Evolutionary conservation across 2,888 invertebrate species (phyloP).

Genomic region (Aspidapion aeneum): DNA sequence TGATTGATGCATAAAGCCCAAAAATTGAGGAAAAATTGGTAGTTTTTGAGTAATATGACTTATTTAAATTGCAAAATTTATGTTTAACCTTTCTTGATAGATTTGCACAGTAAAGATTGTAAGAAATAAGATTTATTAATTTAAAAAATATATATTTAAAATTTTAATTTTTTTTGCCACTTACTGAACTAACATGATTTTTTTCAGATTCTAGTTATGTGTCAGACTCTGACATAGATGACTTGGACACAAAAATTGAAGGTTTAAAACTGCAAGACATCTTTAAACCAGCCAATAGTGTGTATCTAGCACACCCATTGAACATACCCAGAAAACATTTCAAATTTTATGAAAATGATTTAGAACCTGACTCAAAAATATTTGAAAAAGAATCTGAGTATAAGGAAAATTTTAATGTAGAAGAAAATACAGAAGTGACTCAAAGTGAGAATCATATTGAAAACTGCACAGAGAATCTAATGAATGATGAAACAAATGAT

Average conservation of each 20-base stretch:
- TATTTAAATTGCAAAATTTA: background rate
- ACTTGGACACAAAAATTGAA: background rate
- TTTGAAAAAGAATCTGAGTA: background rate
- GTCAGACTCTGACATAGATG: background rate
- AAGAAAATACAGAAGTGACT: background rate
- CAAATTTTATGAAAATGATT: conserved; percentile 8
- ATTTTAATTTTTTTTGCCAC: background rate
- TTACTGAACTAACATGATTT: no score
- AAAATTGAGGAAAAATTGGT: no score
- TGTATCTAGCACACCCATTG: background rate
- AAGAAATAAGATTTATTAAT: no score
- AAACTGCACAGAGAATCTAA: no score
- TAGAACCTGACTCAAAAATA: background rate
- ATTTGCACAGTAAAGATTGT: no score
- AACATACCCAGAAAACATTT: conserved; percentile 16
- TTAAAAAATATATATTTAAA: no score
- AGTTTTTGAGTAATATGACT: no score
- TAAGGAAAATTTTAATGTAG: background rate
- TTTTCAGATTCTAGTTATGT: background rate
- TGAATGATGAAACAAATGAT: background rate
- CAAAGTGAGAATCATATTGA: background rate
- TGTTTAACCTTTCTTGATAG: background rate
- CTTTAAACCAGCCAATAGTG: background rate
- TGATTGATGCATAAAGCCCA: no score
- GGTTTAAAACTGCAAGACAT: background rate